A percentile compares a stretch with the other conserved stretches of the same genome.
Conservation (phyloP, 2,797 vertebrate species). For the Numenius phaeopus region DNA sequence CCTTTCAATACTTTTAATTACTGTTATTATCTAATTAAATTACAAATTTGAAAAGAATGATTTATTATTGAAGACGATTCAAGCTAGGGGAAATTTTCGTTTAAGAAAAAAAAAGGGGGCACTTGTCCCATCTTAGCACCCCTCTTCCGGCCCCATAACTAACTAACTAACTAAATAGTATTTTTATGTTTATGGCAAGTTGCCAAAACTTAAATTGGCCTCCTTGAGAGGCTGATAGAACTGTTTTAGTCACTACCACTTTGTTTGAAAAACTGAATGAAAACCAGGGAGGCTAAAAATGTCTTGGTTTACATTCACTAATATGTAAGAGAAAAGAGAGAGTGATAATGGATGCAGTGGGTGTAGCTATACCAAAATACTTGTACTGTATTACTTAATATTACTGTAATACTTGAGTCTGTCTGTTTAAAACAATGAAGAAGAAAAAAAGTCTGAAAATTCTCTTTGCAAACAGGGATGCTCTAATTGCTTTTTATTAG, state of each 20-base stretch:
- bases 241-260: constrained; percentile 53
- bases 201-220: constrained; percentile 70
- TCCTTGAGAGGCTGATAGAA: constrained; percentile 59
- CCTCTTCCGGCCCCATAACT: not conserved
- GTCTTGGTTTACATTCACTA: constrained; percentile 45
- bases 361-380: not conserved
- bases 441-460: not conserved
- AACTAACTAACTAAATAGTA: constrained; percentile 64
- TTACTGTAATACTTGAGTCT: too few relatives aligned
- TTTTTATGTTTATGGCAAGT: constrained; percentile 68
- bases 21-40: constrained; percentile 50
- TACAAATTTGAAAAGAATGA: constrained; percentile 14
- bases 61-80: constrained; percentile 35
- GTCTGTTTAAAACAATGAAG: not conserved
- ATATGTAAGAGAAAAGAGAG: constrained; percentile 9
- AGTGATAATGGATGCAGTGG: constrained; percentile 18
- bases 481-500: not conserved
- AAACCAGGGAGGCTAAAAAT: constrained; percentile 58
- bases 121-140: not conserved
- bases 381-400: too few relatives aligned
- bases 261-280: constrained; percentile 72
- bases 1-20: constrained; percentile 43
- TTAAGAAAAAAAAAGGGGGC: constrained; percentile 18
- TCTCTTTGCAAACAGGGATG: not conserved
- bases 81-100: not conserved